A percentile compares a stretch with the other conserved stretches of the same genome.
Conservation (phyloP, 2,888 invertebrate genomes). For the Coecobrya sp. region DNA sequence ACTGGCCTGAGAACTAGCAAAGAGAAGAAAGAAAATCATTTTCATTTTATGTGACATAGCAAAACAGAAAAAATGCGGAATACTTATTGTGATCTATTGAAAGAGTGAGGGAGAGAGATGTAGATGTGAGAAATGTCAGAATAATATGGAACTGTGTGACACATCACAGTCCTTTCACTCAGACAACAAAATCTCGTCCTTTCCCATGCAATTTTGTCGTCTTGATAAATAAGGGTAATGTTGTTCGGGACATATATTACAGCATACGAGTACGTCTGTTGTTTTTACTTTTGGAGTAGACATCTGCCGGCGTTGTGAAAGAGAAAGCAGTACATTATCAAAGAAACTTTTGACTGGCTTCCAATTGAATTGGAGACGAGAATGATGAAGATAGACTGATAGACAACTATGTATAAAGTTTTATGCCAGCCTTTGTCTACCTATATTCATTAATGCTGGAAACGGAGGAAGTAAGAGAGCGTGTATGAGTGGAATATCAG, state of each 20-base stretch:
- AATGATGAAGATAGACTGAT: not conserved
- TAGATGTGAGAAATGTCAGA: not conserved
- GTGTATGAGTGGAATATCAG: too few relatives aligned
- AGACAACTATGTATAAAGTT: slow-evolving; percentile 30
- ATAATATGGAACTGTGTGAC: not conserved
- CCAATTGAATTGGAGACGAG: not conserved
- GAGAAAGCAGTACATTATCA: not conserved
- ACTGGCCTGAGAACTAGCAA: not conserved
- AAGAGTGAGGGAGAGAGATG: not conserved
- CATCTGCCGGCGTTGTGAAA: not conserved
- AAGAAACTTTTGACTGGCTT: slow-evolving; percentile 37
- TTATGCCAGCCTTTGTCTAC: not conserved
- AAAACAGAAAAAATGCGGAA: slow-evolving; percentile 37
- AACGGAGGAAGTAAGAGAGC: too few relatives aligned
- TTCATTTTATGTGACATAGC: slow-evolving; percentile 62
- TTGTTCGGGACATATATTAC: not conserved
- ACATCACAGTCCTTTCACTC: not conserved
- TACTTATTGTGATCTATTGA: not conserved
- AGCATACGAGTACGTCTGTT: not conserved
- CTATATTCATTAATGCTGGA: not conserved
- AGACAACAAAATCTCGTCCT: not conserved
- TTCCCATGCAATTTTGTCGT: slow-evolving; percentile 47
- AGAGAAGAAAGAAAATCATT: slow-evolving; percentile 18
- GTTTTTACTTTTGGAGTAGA: not conserved
- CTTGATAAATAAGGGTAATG: not conserved